phyloP scores from a whole-genome alignment of 2,888 invertebrate genomes.

The Andrena bicolor region DNA sequence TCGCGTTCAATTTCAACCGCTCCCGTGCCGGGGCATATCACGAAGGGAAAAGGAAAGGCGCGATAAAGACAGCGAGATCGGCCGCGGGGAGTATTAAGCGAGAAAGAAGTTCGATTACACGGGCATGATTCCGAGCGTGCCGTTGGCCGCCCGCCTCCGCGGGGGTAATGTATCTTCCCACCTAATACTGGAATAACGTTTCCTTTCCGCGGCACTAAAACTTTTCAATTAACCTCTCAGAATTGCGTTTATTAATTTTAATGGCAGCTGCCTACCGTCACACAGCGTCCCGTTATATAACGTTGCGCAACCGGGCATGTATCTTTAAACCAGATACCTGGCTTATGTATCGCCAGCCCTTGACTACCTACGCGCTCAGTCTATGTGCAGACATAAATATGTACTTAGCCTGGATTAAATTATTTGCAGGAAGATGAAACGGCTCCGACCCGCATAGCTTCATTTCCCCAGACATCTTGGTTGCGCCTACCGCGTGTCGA shows the following conservation, averaged over 20 bases:
- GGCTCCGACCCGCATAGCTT: slow-evolving; percentile 72
- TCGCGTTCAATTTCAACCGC: slow-evolving; percentile 72
- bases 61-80: slow-evolving; percentile 25
- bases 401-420: slow-evolving; percentile 77
- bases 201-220: slow-evolving; percentile 29
- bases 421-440: slow-evolving; percentile 78
- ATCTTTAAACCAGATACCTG: slow-evolving; percentile 58
- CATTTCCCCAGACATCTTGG: slow-evolving; percentile 76
- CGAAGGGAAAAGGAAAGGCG: slow-evolving; percentile 18
- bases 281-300: slow-evolving; percentile 30
- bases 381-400: slow-evolving; percentile 75
- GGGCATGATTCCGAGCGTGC: slow-evolving; percentile 6
- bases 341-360: slow-evolving; percentile 50
- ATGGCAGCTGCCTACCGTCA: slow-evolving; percentile 8
- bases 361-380: slow-evolving; percentile 49
- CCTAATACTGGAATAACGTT: not conserved
- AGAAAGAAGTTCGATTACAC: slow-evolving; percentile 44
- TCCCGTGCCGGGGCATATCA: slow-evolving; percentile 50
- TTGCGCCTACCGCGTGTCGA: slow-evolving; percentile 73
- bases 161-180: slow-evolving; percentile 1
- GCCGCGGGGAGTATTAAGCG: slow-evolving; percentile 30
- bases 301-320: slow-evolving; percentile 43
- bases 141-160: not conserved
- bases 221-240: slow-evolving; percentile 62
- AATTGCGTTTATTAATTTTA: slow-evolving; percentile 71